Evolutionary conservation across 2,888 invertebrate species (phyloP).

Genomic region (Steinernema hermaphroditum): DNA sequence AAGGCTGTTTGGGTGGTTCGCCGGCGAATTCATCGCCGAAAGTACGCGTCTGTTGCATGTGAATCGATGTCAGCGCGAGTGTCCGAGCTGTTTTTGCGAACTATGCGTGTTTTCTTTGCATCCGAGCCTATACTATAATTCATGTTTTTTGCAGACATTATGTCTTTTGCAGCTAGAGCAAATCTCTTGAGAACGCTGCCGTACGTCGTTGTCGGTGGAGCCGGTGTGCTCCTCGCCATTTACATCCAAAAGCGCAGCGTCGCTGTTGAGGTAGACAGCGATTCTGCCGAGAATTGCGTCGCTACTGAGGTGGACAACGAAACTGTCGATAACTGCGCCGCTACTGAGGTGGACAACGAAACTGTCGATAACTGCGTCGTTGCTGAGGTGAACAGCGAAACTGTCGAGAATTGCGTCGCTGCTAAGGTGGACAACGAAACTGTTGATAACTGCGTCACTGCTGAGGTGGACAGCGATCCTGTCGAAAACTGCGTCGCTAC

Average conservation of each 20-base stretch:
- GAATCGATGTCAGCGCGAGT: neutral
- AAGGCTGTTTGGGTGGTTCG: constrained; percentile 11
- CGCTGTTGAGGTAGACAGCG: too few species aligned
- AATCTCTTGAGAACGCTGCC: neutral
- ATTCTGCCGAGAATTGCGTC: too few species aligned
- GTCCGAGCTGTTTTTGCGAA: neutral
- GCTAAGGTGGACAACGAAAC: too few species aligned
- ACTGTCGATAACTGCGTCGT: too few species aligned
- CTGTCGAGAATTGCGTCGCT: too few species aligned
- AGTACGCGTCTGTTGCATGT: neutral
- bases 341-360: too few species aligned
- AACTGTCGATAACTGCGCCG: too few species aligned
- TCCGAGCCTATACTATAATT: neutral
- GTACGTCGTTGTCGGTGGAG: neutral
- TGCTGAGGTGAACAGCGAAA: too few species aligned
- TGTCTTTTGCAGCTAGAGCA: constrained; percentile 3
- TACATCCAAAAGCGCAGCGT: neutral
- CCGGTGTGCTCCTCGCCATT: neutral
- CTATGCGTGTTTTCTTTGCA: neutral
- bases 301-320: too few species aligned
- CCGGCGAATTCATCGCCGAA: neutral
- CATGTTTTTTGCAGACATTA: neutral
- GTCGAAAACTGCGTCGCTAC: too few species aligned
- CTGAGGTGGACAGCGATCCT: too few species aligned
- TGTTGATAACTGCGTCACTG: too few species aligned